Conservation (phyloP, 2,113 vertebrate genomes). For the Polypterus bichir region DNA sequence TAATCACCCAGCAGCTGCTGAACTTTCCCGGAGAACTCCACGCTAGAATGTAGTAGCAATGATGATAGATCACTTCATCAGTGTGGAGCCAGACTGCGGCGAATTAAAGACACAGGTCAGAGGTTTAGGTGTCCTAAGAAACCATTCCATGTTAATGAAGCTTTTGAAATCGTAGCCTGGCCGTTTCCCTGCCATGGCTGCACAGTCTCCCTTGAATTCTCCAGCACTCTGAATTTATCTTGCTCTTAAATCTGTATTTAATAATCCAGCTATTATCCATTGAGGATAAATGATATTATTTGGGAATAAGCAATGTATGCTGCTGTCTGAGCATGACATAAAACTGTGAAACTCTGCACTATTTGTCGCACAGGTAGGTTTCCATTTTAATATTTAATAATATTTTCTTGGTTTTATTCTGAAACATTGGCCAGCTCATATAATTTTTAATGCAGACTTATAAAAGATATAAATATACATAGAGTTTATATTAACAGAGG, state of each 20-base stretch:
- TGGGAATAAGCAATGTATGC: no score
- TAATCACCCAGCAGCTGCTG: conserved; percentile 47
- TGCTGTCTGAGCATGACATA: no score
- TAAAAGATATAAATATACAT: no score
- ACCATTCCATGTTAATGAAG: conserved; percentile 60
- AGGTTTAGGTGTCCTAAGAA: conserved; percentile 43
- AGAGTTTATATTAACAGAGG: no score
- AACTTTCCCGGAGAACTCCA: conserved; percentile 47
- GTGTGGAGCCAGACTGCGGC: conserved; percentile 34
- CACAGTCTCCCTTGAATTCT: no score
- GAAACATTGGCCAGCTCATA: no score
- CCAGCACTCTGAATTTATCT: conserved; percentile 11
- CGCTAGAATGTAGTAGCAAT: conserved; percentile 27
- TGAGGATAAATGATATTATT: no score
- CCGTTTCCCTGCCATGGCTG: conserved; percentile 21
- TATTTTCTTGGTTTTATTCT: no score
- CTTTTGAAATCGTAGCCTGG: conserved; percentile 42
- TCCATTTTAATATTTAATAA: no score
- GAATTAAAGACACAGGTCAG: conserved; percentile 50
- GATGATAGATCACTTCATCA: conserved; percentile 71
- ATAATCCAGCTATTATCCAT: conserved; percentile 14
- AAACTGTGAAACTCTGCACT: no score
- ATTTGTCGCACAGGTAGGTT: no score
- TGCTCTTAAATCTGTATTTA: conserved; percentile 10
- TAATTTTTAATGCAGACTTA: no score